A percentile compares a stretch with the other conserved stretches of the same genome.
These are phyloP conservation scores for Gambusia holbrooki DNA, from an alignment of 2,113 vertebrate species.

Conservation along the genomic window DNA sequence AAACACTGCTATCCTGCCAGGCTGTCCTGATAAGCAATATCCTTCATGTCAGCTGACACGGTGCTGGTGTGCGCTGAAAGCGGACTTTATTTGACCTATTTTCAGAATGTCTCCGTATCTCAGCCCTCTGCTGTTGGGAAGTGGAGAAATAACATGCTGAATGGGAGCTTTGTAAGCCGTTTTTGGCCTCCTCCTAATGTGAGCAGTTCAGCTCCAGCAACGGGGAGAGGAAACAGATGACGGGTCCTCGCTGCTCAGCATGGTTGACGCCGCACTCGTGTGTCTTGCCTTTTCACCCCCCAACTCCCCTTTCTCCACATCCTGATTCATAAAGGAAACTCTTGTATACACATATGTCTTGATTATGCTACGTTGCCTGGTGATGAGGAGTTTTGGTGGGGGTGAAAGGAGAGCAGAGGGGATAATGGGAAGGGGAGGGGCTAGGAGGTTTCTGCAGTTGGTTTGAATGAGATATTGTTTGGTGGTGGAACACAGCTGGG, in stretches of 20 bases:
- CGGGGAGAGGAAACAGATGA: conserved; percentile 62
- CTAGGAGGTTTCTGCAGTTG: conserved; percentile 55
- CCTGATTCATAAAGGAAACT: conserved; percentile 75
- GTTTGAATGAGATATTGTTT: conserved; percentile 84
- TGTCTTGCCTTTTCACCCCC: conserved; percentile 33
- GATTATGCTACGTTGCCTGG: conserved; percentile 79
- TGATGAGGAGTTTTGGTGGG: conserved; percentile 59
- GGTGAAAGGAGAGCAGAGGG: conserved; percentile 53
- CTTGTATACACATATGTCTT: conserved; percentile 77
- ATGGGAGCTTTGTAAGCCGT: conserved; percentile 62
- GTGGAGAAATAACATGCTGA: conserved; percentile 40
- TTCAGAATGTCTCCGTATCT: conserved; percentile 27
- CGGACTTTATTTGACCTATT: conserved; percentile 49
- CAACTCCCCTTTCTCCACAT: conserved; percentile 25
- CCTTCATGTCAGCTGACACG: conserved; percentile 28
- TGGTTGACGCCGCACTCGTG: conserved; percentile 54
- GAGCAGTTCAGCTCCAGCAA: conserved; percentile 45
- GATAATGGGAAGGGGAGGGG: conserved; percentile 61
- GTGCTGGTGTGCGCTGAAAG: conserved; percentile 4
- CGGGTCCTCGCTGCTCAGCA: conserved; percentile 46
- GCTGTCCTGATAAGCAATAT: conserved; percentile 56
- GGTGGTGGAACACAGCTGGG: conserved; percentile 81
- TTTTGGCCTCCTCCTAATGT: conserved; percentile 49
- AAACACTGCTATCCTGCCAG: conserved; percentile 40
- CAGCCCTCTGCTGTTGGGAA: conserved; percentile 20